Conservation (phyloP, 1,140 invertebrate genomes). For the Portunus trituberculatus region DNA sequence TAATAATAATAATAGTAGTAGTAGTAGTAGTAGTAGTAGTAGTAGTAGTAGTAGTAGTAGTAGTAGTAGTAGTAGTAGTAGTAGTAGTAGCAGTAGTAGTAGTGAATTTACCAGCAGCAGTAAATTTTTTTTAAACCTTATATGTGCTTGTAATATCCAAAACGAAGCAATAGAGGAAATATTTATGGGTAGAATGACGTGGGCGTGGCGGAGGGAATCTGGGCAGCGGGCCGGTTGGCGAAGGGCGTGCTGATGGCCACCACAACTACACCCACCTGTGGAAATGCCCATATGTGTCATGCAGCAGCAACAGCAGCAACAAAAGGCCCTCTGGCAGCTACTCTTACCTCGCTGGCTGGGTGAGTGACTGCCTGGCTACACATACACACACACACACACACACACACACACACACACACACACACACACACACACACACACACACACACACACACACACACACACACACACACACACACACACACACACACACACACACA, state of each 20-base stretch:
- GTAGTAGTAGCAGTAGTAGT: neutral
- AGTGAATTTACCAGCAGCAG: neutral
- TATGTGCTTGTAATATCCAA: no score
- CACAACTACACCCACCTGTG: conserved; percentile 36
- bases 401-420: no score
- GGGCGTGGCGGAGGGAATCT: conserved; percentile 29
- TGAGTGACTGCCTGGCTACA: neutral
- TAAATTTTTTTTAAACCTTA: no score
- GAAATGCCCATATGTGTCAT: conserved; percentile 48
- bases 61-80: neutral
- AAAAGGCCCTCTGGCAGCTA: conserved; percentile 38
- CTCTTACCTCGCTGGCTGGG: conserved; percentile 47
- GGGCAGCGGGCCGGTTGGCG: neutral
- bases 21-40: conserved; percentile 41
- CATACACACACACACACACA: no score
- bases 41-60: neutral
- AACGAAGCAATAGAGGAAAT: no score
- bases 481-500: no score
- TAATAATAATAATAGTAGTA: conserved; percentile 26
- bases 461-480: no score
- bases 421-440: no score
- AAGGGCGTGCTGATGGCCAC: conserved; percentile 46
- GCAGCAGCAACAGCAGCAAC: conserved; percentile 28
- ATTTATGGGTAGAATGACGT: neutral
- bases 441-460: no score